Conservation (phyloP, 2,888 invertebrate species). For the Quadriops clusia region DNA sequence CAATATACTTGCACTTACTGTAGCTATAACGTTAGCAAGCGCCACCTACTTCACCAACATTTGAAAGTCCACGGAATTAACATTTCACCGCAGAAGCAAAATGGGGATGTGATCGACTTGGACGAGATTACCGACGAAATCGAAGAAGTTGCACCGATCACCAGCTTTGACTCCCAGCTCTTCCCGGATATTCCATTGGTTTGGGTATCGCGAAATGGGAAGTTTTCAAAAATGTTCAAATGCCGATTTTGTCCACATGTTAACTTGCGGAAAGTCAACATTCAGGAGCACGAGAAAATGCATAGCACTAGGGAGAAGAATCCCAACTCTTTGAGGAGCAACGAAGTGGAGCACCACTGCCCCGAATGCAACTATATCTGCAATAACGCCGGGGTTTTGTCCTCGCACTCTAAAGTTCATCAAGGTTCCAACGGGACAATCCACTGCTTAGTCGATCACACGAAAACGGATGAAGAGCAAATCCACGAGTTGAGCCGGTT, state of each 20-base stretch:
- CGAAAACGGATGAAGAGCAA: slow-evolving; percentile 56
- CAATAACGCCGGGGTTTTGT: slow-evolving; percentile 56
- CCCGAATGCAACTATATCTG: slow-evolving; percentile 71
- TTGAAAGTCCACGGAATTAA: slow-evolving; percentile 60
- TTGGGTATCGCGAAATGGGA: slow-evolving; percentile 62
- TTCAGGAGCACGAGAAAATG: slow-evolving; percentile 75
- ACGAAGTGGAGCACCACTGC: slow-evolving; percentile 53
- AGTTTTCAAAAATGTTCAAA: slow-evolving; percentile 70
- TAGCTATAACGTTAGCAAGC: slow-evolving; percentile 70
- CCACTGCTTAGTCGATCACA: slow-evolving; percentile 55
- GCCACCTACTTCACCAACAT: slow-evolving; percentile 74
- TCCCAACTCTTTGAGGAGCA: slow-evolving; percentile 22
- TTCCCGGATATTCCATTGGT: slow-evolving; percentile 56
- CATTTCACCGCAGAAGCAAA: slow-evolving; percentile 38
- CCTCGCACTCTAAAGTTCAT: slow-evolving; percentile 65
- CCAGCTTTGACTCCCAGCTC: slow-evolving; percentile 36
- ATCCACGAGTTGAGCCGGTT: slow-evolving; percentile 36
- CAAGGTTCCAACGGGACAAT: slow-evolving; percentile 58
- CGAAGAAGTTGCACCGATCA: slow-evolving; percentile 23
- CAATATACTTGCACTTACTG: slow-evolving; percentile 74
- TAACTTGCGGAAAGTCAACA: slow-evolving; percentile 66
- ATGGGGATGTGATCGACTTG: slow-evolving; percentile 25
- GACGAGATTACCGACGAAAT: slow-evolving; percentile 29
- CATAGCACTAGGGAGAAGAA: slow-evolving; percentile 42
- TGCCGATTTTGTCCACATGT: slow-evolving; percentile 78